Evolutionary conservation across 2,797 vertebrate species (phyloP).

Genomic region (Cephalopachus bancanus): DNA sequence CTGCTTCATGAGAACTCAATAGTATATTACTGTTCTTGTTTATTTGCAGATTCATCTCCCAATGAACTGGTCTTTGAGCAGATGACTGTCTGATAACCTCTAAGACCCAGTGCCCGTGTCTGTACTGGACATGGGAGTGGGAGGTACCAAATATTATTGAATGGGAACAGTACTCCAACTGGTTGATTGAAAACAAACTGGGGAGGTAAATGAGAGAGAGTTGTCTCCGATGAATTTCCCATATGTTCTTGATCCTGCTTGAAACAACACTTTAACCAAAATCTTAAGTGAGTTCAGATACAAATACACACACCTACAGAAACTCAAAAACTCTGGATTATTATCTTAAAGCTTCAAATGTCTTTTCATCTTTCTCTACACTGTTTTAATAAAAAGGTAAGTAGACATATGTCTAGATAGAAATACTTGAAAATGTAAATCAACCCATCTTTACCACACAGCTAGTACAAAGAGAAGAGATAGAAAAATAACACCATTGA

Average conservation of each 20-base stretch:
- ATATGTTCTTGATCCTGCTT: background rate
- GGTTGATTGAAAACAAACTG: background rate
- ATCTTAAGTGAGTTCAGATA: background rate
- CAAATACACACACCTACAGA: slow-evolving; percentile 28
- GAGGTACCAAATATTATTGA: background rate
- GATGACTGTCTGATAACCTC: background rate
- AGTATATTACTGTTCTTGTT: background rate
- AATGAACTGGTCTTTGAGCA: background rate
- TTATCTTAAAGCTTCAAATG: slow-evolving; percentile 79
- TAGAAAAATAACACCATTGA: slow-evolving; percentile 72
- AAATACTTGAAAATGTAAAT: slow-evolving; percentile 81
- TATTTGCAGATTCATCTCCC: background rate
- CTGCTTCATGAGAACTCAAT: no score
- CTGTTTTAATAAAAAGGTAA: background rate
- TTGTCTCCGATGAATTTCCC: background rate
- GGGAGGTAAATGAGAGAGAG: background rate
- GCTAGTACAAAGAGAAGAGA: slow-evolving; percentile 70
- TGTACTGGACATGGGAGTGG: accelerated
- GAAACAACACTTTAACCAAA: background rate
- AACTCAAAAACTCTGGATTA: background rate
- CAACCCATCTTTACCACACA: slow-evolving; percentile 76
- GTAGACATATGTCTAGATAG: slow-evolving; percentile 53
- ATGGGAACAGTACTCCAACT: background rate
- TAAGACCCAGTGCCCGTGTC: background rate
- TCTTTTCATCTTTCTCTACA: slow-evolving; percentile 75